phyloP scores from a whole-genome alignment of 2,888 invertebrate genomes.

The Ennomos quercinarius region DNA sequence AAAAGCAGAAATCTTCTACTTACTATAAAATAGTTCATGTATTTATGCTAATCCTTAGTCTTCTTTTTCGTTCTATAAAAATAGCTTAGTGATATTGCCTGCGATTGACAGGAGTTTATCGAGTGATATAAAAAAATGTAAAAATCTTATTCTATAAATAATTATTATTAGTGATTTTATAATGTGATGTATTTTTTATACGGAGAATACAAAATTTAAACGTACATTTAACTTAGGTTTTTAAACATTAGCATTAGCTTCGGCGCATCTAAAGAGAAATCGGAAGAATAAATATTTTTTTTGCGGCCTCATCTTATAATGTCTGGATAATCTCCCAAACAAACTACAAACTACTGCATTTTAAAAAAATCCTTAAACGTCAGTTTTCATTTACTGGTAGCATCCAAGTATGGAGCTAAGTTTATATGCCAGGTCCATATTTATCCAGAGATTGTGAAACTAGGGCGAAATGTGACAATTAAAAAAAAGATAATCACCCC shows the following conservation, averaged over 20 bases:
- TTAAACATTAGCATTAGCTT: conserved; percentile 18
- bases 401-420: too few relatives aligned
- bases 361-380: too few relatives aligned
- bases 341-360: too few relatives aligned
- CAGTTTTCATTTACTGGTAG: too few relatives aligned
- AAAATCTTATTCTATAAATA: conserved; percentile 22
- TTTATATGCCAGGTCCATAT: too few relatives aligned
- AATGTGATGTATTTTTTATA: conserved; percentile 62
- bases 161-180: conserved; percentile 41
- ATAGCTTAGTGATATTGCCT: conserved; percentile 31
- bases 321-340: too few relatives aligned
- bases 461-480: too few relatives aligned
- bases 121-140: conserved; percentile 34
- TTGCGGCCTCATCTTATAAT: too few relatives aligned
- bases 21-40: conserved; percentile 30
- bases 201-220: conserved; percentile 43
- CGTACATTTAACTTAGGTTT: conserved; percentile 22
- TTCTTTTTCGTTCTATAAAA: conserved; percentile 20
- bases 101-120: conserved; percentile 33
- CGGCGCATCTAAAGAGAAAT: neutral
- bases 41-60: conserved; percentile 2
- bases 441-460: too few relatives aligned
- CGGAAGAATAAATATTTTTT: too few relatives aligned
- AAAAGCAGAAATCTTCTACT: conserved; percentile 29
- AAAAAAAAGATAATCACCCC: too few relatives aligned